These are phyloP conservation scores for Aphelenchoides avenae DNA, from an alignment of 1,140 invertebrate species.

Conservation along the genomic window DNA sequence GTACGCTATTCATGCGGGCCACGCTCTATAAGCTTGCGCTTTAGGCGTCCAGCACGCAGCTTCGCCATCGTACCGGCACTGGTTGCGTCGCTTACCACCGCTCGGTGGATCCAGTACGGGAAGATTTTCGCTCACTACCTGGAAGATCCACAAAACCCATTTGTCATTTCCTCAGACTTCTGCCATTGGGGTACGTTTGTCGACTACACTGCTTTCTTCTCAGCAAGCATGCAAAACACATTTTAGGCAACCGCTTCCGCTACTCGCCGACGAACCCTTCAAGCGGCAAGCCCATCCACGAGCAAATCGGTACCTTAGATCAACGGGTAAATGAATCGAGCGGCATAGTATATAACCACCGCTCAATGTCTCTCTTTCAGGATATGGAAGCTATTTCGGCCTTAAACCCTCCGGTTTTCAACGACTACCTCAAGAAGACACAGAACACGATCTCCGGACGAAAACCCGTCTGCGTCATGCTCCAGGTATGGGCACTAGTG, in stretches of 20 bases:
- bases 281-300: slow-evolving; percentile 65
- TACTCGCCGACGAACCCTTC: slow-evolving; percentile 83
- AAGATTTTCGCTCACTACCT: slow-evolving; percentile 81
- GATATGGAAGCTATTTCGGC: slow-evolving; percentile 94
- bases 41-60: slow-evolving; percentile 63
- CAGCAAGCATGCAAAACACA: slow-evolving; percentile 35
- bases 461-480: slow-evolving; percentile 90
- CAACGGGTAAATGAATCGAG: slow-evolving; percentile 31
- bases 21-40: no score
- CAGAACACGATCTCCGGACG: slow-evolving; percentile 98
- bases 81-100: slow-evolving; percentile 84
- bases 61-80: slow-evolving; percentile 93
- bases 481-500: slow-evolving; percentile 71
- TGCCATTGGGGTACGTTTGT: slow-evolving; percentile 98
- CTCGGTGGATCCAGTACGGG: slow-evolving; percentile 84
- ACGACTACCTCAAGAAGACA: slow-evolving; percentile 86
- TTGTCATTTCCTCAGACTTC: slow-evolving; percentile 97
- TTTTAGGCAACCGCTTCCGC: slow-evolving; percentile 74
- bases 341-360: no score
- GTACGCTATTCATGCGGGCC: slow-evolving; percentile 66
- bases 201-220: no score
- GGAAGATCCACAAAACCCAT: slow-evolving; percentile 76
- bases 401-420: slow-evolving; percentile 79
- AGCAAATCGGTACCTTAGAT: slow-evolving; percentile 57
- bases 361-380: slow-evolving; percentile 61